phyloP scores from a whole-genome alignment of 2,888 invertebrate species.

The Agriopis aurantiaria region DNA sequence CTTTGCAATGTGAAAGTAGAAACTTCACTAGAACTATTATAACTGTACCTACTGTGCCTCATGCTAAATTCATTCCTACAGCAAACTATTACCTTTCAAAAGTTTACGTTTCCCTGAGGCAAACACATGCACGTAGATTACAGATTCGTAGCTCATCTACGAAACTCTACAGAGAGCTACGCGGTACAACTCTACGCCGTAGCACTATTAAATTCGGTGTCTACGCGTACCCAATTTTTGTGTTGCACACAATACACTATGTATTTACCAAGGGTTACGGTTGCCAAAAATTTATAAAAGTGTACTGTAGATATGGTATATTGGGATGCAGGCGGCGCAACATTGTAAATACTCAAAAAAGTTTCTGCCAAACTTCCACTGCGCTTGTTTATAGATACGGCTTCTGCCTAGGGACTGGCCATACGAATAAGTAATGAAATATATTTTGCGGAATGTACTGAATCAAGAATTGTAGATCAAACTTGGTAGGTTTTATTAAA shows the following conservation, averaged over 20 bases:
- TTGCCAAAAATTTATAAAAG: constrained; percentile 63
- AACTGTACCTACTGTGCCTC: constrained; percentile 4
- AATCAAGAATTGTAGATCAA: constrained; percentile 42
- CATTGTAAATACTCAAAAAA: constrained; percentile 78
- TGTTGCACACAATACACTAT: constrained; percentile 40
- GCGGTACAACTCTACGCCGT: constrained; percentile 3
- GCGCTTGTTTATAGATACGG: constrained; percentile 78
- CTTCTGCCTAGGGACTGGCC: constrained; percentile 62
- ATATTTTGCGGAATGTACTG: constrained; percentile 40
- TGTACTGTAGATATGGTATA: constrained; percentile 52
- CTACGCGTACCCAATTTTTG: constrained; percentile 7
- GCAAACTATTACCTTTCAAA: constrained; percentile 19
- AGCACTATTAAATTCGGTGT: not conserved
- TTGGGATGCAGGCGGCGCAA: constrained; percentile 61
- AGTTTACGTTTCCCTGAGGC: constrained; percentile 16
- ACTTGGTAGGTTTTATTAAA: too few relatives aligned
- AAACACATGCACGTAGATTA: constrained; percentile 5
- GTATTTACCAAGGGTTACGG: constrained; percentile 58
- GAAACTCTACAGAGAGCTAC: constrained; percentile 1
- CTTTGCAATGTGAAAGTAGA: not conserved
- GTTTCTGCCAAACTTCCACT: constrained; percentile 78
- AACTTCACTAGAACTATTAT: constrained; percentile 7
- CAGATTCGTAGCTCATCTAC: constrained; percentile 26
- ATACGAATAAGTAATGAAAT: constrained; percentile 63
- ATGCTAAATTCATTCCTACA: constrained; percentile 21